Evolutionary conservation across 2,888 invertebrate genomes (phyloP), one percentile per base, ranked within the genome.

Genomic region (Agriopis marginaria): DNA sequence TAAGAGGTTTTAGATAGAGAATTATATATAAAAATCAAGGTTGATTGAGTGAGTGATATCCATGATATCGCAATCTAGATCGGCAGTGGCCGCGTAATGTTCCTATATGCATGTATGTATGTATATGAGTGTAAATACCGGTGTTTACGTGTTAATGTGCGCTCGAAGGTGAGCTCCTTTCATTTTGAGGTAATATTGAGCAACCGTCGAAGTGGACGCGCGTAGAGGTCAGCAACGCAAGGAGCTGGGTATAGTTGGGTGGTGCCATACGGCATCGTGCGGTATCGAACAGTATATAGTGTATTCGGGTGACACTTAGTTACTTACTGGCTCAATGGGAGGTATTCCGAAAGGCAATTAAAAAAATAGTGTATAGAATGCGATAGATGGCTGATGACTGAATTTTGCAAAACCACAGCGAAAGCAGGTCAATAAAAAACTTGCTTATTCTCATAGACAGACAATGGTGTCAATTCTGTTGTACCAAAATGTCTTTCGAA

Each of bases 141-240:
- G 54, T 53, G 53, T 63, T 68, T 60, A 64, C 68, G 66, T 68
- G 64, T 64, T 64, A 66, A 66, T 63, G 69, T n/a, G 56, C 45
- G 14, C 44, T 12, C 60, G 74, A 77, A 76, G 76, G 77, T 76
- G 72, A 73, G 75, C 73, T 66, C 73, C 75, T 75, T 74, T 74
- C 77, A 53, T 70, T 65, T 66, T 63, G 58, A 65, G 47, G 56
- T 70, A 66, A 61, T 40, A 10, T 70, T 68, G 51, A 47, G 68
- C 66, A 73, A 72, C 54, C 53, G 8, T 9, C 42, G 55, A 45
- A 53, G 56, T 54, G 65, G 61, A 56, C 55, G 14, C 11, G 10
- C 10, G n/a, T 63, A 53, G 69, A 70, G 66, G 66, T 66, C 70
- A 62, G 17, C 50, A 10, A 12, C n/a, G n/a, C 7, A 58, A 58